These are phyloP conservation scores for Ormyrus nitidulus DNA, from an alignment of 2,888 invertebrate species.

Conservation along the genomic window DNA sequence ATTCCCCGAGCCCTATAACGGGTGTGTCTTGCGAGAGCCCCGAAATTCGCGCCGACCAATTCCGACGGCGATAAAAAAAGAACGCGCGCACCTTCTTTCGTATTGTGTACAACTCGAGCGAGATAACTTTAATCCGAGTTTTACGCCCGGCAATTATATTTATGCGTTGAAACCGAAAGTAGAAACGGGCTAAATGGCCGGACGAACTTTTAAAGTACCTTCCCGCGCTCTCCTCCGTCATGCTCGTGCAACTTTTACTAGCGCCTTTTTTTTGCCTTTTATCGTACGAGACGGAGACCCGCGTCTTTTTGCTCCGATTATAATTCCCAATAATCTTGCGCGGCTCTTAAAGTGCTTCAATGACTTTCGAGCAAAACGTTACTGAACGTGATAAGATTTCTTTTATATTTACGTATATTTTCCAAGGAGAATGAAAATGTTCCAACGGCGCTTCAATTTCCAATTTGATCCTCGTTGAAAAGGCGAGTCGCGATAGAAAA, in stretches of 20 bases:
- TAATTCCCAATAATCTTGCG: background rate
- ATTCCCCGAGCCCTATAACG: slow-evolving; percentile 58
- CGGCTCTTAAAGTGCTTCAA: background rate
- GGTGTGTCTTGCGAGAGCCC: slow-evolving; percentile 61
- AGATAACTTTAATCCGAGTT: background rate
- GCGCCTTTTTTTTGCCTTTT: background rate
- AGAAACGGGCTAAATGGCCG: slow-evolving; percentile 19
- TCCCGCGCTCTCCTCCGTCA: background rate
- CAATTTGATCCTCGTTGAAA: too few relatives aligned
- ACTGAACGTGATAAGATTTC: too few relatives aligned
- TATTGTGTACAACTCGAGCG: background rate
- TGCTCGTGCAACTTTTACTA: background rate
- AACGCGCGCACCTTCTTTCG: too few relatives aligned
- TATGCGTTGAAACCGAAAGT: slow-evolving; percentile 11
- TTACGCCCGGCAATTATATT: background rate
- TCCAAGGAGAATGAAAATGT: too few relatives aligned
- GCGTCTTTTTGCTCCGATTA: background rate
- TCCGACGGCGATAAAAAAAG: too few relatives aligned
- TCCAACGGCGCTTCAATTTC: too few relatives aligned
- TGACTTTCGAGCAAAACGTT: background rate
- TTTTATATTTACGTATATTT: too few relatives aligned
- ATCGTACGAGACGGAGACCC: background rate
- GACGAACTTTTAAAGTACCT: slow-evolving; percentile 16
- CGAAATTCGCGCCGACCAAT: too few relatives aligned
- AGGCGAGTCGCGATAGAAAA: too few relatives aligned